A percentile compares a stretch with the other conserved stretches of the same genome.
These are phyloP conservation scores for Toxostoma redivivum DNA, from an alignment of 2,113 vertebrate species.

Conservation along the genomic window DNA sequence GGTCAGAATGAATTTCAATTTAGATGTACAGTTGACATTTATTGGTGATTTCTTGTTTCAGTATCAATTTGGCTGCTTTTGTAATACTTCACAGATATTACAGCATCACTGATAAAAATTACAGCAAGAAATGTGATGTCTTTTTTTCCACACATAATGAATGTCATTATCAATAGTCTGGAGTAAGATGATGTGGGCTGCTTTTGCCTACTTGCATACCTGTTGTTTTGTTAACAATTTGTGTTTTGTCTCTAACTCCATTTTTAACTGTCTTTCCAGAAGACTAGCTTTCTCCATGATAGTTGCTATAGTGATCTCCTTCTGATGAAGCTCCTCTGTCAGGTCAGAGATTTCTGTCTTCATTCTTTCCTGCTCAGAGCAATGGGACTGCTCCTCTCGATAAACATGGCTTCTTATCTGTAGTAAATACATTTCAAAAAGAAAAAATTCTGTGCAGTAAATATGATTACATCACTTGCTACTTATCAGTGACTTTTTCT, in stretches of 20 bases:
- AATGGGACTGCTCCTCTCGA: constrained; percentile 46
- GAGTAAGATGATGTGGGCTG: not conserved
- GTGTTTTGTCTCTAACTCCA: constrained; percentile 74
- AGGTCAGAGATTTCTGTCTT: constrained; percentile 73
- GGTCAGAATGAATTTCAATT: not conserved
- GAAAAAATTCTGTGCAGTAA: constrained; percentile 9
- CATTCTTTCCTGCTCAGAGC: constrained; percentile 69
- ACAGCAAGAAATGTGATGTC: not conserved
- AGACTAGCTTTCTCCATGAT: constrained; percentile 74
- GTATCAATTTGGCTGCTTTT: not conserved
- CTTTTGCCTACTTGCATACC: constrained; percentile 57
- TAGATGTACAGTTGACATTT: not conserved
- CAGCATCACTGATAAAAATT: not conserved
- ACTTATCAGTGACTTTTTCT: not conserved
- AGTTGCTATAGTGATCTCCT: constrained; percentile 79
- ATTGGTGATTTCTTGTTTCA: not conserved
- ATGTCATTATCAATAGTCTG: not conserved
- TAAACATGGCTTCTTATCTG: constrained; percentile 70
- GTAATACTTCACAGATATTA: not conserved
- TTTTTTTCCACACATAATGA: not conserved
- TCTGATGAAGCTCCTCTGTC: constrained; percentile 74
- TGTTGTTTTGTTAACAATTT: constrained; percentile 73
- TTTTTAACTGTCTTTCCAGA: constrained; percentile 77
- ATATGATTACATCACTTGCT: constrained; percentile 16
- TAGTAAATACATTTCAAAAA: constrained; percentile 38